Conservation (phyloP, 2,113 vertebrate species). For the Phoxinus phoxinus region DNA sequence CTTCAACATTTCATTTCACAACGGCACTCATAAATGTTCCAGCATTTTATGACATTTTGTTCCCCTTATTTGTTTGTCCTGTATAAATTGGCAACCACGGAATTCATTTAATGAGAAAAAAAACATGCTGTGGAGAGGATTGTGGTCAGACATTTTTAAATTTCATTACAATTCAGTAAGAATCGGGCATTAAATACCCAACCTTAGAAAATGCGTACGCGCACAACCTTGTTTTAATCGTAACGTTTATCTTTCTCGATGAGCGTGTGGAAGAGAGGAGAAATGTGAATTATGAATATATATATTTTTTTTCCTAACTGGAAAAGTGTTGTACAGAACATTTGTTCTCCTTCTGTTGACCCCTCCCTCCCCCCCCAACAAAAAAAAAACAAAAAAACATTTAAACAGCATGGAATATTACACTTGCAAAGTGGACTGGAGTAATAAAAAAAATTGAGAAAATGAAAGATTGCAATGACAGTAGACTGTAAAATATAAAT, state of each 20-base stretch:
- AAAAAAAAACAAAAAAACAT: neutral
- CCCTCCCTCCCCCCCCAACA: constrained; percentile 52
- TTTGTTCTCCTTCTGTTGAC: constrained; percentile 55
- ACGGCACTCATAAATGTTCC: constrained; percentile 24
- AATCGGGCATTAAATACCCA: constrained; percentile 53
- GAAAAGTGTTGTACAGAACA: constrained; percentile 71
- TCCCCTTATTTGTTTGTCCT: constrained; percentile 51
- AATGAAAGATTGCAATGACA: constrained; percentile 75
- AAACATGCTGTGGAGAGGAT: neutral
- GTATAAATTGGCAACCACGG: neutral
- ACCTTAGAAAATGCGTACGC: constrained; percentile 46
- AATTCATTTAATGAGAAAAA: neutral
- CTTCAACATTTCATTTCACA: constrained; percentile 59
- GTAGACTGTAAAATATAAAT: constrained; percentile 84
- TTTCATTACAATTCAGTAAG: constrained; percentile 27
- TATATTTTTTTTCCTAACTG: constrained; percentile 61
- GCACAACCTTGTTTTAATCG: constrained; percentile 63
- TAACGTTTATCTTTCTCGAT: constrained; percentile 57
- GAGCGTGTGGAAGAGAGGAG: constrained; percentile 60
- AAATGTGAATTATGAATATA: constrained; percentile 69
- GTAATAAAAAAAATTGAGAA: constrained; percentile 59
- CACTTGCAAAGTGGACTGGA: constrained; percentile 60
- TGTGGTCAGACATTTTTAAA: neutral
- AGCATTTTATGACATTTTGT: constrained; percentile 48
- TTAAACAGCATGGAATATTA: constrained; percentile 72